A percentile compares a stretch with the other conserved stretches of the same genome.
These are phyloP conservation scores for Scolanthus callimorphus DNA, from an alignment of 92 coral and sea anemone species.

Conservation along the genomic window DNA sequence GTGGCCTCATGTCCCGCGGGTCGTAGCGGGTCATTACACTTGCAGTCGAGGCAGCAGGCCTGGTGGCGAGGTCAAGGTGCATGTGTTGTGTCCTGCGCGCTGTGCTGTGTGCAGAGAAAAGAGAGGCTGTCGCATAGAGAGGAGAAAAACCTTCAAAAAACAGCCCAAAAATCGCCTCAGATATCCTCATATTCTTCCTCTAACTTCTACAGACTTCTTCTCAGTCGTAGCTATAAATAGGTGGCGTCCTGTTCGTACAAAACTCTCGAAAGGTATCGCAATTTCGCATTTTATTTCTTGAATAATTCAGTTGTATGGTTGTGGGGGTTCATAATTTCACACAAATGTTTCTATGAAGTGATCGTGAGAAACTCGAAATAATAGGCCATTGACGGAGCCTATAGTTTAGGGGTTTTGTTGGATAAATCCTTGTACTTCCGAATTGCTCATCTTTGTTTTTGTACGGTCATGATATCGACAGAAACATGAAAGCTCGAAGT, in stretches of 20 bases:
- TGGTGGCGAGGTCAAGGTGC: constrained; percentile 74
- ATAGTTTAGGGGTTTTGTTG: neutral
- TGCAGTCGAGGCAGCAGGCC: constrained; percentile 66
- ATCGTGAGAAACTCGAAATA: constrained; percentile 34
- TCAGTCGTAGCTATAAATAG: constrained; percentile 3
- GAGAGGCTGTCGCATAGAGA: constrained; percentile 64
- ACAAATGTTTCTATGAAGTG: constrained; percentile 63
- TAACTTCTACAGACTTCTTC: constrained; percentile 4
- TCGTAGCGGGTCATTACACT: constrained; percentile 1
- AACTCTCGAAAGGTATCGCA: constrained; percentile 76
- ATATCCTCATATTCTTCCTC: constrained; percentile 8
- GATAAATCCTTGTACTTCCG: neutral
- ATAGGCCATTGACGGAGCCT: constrained; percentile 1
- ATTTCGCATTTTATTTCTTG: constrained; percentile 90
- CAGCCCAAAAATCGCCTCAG: constrained; percentile 20
- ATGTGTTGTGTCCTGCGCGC: constrained; percentile 99
- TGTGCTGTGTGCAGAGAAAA: constrained; percentile 55
- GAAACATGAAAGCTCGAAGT: constrained; percentile 70
- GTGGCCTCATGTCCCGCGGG: constrained; percentile 35
- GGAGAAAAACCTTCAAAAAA: constrained; percentile 46
- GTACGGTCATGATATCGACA: constrained; percentile 29
- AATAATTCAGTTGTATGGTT: constrained; percentile 92
- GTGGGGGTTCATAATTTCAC: constrained; percentile 84
- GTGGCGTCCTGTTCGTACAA: constrained; percentile 45
- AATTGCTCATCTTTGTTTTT: constrained; percentile 12